Conservation (phyloP, 64 coral and sea anemone species). For the Actinia equina region DNA sequence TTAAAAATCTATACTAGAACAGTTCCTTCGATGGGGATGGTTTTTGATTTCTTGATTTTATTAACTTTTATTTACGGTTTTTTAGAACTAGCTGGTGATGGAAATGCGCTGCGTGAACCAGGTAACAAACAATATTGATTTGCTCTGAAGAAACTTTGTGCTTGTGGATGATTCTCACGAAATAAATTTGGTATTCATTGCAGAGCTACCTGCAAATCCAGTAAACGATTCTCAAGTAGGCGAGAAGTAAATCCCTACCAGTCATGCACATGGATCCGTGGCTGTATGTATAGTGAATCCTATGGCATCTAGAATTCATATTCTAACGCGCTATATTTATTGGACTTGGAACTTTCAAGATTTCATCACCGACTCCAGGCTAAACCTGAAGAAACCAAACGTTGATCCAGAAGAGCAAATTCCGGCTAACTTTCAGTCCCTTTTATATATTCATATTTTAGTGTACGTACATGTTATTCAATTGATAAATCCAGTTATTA, state of each 20-base stretch:
- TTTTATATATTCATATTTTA: not conserved
- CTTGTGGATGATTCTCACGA: not conserved
- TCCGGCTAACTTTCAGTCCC: not conserved
- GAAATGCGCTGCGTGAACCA: constrained; percentile 64
- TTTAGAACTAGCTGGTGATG: constrained; percentile 76
- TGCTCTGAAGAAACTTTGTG: not conserved
- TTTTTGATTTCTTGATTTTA: not conserved
- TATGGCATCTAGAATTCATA: not conserved
- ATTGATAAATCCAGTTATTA: not conserved
- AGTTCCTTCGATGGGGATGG: not conserved
- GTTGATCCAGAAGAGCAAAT: not conserved
- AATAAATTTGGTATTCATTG: not conserved
- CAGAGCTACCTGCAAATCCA: not conserved
- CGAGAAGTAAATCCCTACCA: not conserved
- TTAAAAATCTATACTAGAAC: not conserved
- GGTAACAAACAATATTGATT: constrained; percentile 20
- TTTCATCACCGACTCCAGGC: not conserved
- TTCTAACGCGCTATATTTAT: not conserved
- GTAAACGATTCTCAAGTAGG: not conserved
- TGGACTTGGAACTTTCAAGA: not conserved
- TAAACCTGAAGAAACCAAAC: constrained; percentile 3
- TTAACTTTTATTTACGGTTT: not conserved
- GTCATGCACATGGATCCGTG: not conserved
- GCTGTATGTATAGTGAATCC: not conserved
- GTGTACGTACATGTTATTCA: not conserved